Base-by-base conservation (phyloP, 2,113 vertebrate species). In the Vimba vimba region DNA sequence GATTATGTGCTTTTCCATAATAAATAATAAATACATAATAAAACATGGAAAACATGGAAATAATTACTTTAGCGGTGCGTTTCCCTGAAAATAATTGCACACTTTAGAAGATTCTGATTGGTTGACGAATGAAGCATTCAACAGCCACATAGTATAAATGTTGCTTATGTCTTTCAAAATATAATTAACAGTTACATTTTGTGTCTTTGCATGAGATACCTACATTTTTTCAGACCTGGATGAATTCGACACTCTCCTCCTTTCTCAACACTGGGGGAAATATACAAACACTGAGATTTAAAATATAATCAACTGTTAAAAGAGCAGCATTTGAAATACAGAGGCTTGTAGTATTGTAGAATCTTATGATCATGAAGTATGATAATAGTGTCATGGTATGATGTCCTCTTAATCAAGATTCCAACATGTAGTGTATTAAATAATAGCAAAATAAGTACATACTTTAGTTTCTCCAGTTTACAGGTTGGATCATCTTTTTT, bases 151-250 rank as follows among this genome's bases (percentile, higher is more conserved):
- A 43, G 7, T 43, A 43, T 43, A 43, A 59, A 59, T 23, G 21
- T 9, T 9, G 21, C n/a, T 59, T 59, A 59, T n/a, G 15, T 66
- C 12, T 17, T 30, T 66, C 1, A 66, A 27, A 66, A 0, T 17
- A 30, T 12, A 64, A 15, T 64, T 15, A 30, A 60, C 21, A 62
- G 15, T 66, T 66, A 2, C 0, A 4, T 12, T 23, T 21, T 52
- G 30, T 30, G 27, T 4, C 1, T 27, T 57, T 15, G 15, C 33
- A 23, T 27, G 27, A 4, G 6, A 73, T 15, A 76, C 85, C 47
- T 86, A 82, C 85, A 86, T 75, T 82, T 82, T 6, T 4, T 55
- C 43, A 86, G 64, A 25, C 45, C 79, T 47, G 69, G 74, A 76
- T 86, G 76, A 19, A 76, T 64, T 27, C 85, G 74, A 50, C 68